Conservation (phyloP, 2,113 vertebrate genomes). For the Capra hircus region DNA sequence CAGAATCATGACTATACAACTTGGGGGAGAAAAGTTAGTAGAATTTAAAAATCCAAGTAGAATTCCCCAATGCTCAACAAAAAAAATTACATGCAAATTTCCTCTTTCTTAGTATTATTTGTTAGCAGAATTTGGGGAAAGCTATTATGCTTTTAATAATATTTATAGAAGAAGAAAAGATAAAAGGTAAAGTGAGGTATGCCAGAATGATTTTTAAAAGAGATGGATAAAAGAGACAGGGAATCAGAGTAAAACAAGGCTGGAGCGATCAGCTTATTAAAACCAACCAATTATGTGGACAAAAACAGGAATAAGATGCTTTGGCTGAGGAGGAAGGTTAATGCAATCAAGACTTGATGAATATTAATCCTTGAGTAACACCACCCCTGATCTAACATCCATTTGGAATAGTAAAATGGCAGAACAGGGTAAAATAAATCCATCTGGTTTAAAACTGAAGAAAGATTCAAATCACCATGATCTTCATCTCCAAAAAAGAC, state of each 20-base stretch:
- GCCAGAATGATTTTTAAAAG: background rate
- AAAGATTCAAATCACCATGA: background rate
- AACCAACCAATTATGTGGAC: conserved; percentile 19
- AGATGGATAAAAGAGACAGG: background rate
- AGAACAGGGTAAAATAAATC: conserved; percentile 9
- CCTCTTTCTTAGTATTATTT: background rate
- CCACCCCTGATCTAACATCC: background rate
- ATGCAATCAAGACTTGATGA: conserved; percentile 37
- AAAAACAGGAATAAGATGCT: background rate
- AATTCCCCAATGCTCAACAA: background rate
- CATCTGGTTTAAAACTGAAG: conserved; percentile 41
- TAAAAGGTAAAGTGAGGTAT: background rate
- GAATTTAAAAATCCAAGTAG: background rate
- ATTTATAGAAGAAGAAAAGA: background rate
- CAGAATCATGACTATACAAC: background rate
- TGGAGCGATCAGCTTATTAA: background rate
- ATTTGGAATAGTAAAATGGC: conserved; percentile 1
- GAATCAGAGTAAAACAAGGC: background rate
- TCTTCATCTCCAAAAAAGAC: background rate
- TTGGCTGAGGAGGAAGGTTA: background rate
- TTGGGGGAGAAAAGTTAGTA: background rate
- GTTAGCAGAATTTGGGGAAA: background rate
- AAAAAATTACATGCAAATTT: background rate
- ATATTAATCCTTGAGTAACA: conserved; percentile 42
- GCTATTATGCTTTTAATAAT: background rate